Evolutionary conservation across 23 tunicate species (phyloP), one percentile per base, ranked within the genome.

Genomic region (Aplidium turbinatum): DNA sequence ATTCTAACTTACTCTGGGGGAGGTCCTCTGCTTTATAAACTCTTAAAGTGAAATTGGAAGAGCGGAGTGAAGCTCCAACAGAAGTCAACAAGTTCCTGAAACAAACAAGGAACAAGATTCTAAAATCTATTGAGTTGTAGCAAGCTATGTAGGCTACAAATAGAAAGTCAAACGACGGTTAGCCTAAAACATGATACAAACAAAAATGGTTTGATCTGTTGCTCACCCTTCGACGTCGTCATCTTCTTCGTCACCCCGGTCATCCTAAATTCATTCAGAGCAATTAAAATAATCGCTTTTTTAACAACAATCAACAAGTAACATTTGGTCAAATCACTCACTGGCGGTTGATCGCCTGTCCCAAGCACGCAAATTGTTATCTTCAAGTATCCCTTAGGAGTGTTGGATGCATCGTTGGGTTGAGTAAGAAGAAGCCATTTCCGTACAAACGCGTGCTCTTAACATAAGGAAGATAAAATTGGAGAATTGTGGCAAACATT

Each of bases 341-440:
- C 96, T 46, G 96, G 96, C 27, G 96, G 96, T 34, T 88, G 82
- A 57, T 88, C 96, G 2, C 96, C 96, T 16, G 96, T 88, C 11
- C 96, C 96, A 0, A 88, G 33, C n/a, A 88, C 78, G 42, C 84
- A 82, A 11, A 82, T 81, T 24, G 88, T 88, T 16, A 82, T 82
- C 47, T 88, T 88, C 21, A 88, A 38, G 58, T 83, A 88, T 39
- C 96, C 96, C 23, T 69, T 85, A 1, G 96, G 88, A 34, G 96
- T 73, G 70, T 82, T 76, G 7, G 96, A 77, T 1, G 83, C 52
- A 61, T 88, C 96, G n/a, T 88, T 81, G 13, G 88, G 84, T 4
- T 88, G 80, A 4, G 96, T 88, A 0, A 88, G 80, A 1, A 88
- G 68, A 33, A 88, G 77, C 88, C 88, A 88, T 63, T 88, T 88